These are phyloP conservation scores for Corythoichthys haematopterus DNA, from an alignment of 2,113 vertebrate genomes.

Conservation along the genomic window DNA sequence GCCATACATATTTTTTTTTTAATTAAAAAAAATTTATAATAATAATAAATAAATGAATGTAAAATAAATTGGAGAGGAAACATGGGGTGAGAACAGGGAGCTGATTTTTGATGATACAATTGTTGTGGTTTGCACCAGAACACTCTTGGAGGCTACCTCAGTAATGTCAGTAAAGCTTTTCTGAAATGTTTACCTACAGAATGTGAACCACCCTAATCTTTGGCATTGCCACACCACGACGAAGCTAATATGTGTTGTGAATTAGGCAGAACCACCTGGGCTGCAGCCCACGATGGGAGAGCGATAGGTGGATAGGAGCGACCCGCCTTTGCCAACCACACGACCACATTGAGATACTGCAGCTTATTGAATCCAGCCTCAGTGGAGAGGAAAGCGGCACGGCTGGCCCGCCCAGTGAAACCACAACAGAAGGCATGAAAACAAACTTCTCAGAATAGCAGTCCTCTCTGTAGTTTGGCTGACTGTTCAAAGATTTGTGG, in stretches of 20 bases:
- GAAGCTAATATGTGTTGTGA: conserved; percentile 60
- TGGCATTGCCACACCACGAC: conserved; percentile 19
- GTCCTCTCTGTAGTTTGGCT: conserved; percentile 77
- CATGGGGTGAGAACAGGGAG: conserved; percentile 31
- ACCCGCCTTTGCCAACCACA: conserved; percentile 87
- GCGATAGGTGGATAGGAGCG: conserved; percentile 82
- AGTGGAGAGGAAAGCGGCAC: conserved; percentile 70
- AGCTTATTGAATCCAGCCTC: conserved; percentile 95
- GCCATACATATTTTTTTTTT: no score
- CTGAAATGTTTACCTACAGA: conserved; percentile 44
- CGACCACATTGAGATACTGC: conserved; percentile 86
- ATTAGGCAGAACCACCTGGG: conserved; percentile 59
- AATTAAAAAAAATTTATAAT: no score
- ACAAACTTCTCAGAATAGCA: conserved; percentile 75
- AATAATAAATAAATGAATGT: background rate
- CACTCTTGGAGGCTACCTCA: no score
- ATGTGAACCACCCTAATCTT: conserved; percentile 15
- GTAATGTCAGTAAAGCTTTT: background rate
- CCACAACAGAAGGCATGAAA: conserved; percentile 90
- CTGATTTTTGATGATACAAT: conserved; percentile 56
- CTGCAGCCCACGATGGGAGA: conserved; percentile 40
- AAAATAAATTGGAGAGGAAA: conserved; percentile 42
- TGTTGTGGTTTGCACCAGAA: conserved; percentile 30
- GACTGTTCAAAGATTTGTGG: conserved; percentile 66
- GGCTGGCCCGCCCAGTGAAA: conserved; percentile 73